Evolutionary conservation across 2,797 vertebrate genomes (phyloP).

Genomic region (Lateolabrax maculatus): DNA sequence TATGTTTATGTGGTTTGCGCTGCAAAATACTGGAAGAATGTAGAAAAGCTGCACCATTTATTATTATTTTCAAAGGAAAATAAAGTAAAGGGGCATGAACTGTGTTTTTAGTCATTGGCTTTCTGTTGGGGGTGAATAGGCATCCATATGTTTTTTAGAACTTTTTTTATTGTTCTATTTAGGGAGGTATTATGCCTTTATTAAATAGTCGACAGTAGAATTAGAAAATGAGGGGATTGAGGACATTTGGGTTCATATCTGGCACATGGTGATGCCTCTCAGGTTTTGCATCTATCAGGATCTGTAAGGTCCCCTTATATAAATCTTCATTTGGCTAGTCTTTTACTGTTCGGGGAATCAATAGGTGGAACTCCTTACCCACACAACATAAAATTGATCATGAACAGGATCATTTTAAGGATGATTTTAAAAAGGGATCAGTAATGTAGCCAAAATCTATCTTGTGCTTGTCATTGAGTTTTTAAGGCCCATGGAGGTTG

Average conservation of each 20-base stretch:
- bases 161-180: not conserved
- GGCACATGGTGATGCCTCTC: not conserved
- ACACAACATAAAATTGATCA: not conserved
- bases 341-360: not conserved
- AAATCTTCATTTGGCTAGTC: not conserved
- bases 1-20: slow-evolving; percentile 9
- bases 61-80: not conserved
- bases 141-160: not conserved
- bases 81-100: not conserved
- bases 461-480: too few species aligned
- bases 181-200: not conserved
- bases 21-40: not conserved
- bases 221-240: not conserved
- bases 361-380: not conserved
- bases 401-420: not conserved
- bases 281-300: not conserved
- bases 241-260: not conserved
- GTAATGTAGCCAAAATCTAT: not conserved
- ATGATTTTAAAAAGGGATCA: slow-evolving; percentile 2
- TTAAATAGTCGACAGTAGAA: not conserved
- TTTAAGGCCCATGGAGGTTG: not conserved
- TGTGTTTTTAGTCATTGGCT: not conserved
- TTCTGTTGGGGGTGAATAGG: not conserved
- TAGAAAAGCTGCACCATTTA: not conserved
- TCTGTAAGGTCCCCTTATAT: not conserved